Conservation (phyloP, 1,140 invertebrate species). For the Ditylenchus dipsaci region DNA sequence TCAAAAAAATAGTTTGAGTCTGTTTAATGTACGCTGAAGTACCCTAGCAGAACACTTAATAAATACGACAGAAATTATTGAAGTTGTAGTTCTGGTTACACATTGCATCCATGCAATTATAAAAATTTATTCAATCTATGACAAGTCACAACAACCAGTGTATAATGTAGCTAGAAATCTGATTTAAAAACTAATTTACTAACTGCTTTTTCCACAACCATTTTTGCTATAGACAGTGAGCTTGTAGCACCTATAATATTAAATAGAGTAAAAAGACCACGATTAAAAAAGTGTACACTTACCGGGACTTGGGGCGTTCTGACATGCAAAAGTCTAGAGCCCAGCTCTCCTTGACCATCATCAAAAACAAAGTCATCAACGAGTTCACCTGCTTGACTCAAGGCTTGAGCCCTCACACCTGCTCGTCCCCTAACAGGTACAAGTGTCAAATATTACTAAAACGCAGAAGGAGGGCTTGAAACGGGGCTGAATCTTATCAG, state of each 20-base stretch:
- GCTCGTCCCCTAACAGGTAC: conserved; percentile 71
- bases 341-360: conserved; percentile 66
- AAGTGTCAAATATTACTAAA: not conserved
- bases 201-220: conserved; percentile 79
- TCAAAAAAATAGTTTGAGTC: too few species aligned
- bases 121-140: too few species aligned
- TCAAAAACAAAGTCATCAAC: conserved; percentile 98
- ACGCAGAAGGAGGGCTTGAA: not conserved
- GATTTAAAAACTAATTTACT: conserved; percentile 64
- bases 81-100: too few species aligned
- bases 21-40: too few species aligned
- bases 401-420: conserved; percentile 92
- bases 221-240: conserved; percentile 87
- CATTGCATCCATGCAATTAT: too few species aligned
- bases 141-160: too few species aligned
- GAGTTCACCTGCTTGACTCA: conserved; percentile 77
- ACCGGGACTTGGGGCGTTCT: conserved; percentile 78
- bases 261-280: not conserved
- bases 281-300: not conserved
- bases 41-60: too few species aligned
- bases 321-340: conserved; percentile 79
- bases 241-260: conserved; percentile 72
- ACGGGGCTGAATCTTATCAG: too few species aligned
- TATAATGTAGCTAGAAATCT: too few species aligned
- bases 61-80: too few species aligned